Percentiles rank a stretch among this genome's conserved stretches.
Conservation (phyloP, 1,140 invertebrate genomes). For the Drosophila cardini region DNA sequence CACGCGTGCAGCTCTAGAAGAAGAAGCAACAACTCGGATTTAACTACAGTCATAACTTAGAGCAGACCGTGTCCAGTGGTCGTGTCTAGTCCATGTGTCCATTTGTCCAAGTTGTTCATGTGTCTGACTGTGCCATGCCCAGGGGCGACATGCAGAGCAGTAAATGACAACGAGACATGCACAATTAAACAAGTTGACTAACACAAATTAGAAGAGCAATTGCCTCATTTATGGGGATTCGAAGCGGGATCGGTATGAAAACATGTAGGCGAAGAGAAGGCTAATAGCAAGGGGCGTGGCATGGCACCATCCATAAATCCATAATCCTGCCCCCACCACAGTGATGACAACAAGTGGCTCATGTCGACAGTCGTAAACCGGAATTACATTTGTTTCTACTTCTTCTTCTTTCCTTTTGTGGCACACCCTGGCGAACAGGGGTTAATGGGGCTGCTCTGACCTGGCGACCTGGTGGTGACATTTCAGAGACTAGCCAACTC, state of each 20-base stretch:
- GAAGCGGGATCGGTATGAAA: no score
- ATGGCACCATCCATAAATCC: constrained; percentile 15
- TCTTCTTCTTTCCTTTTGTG: constrained; percentile 1
- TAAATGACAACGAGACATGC: constrained; percentile 75
- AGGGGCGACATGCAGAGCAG: constrained; percentile 32
- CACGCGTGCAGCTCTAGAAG: not conserved
- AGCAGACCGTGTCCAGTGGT: constrained; percentile 6
- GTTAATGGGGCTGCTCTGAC: not conserved
- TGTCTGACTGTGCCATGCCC: constrained; percentile 31
- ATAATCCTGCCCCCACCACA: constrained; percentile 10
- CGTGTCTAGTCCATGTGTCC: constrained; percentile 39
- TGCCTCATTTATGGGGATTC: constrained; percentile 11
- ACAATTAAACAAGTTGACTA: constrained; percentile 75
- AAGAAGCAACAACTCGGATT: constrained; percentile 9
- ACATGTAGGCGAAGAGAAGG: not conserved
- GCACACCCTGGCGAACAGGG: constrained; percentile 31
- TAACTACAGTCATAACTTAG: constrained; percentile 27
- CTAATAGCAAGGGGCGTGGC: constrained; percentile 24
- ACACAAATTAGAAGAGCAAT: constrained; percentile 54
- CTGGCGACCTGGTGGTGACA: constrained; percentile 48
- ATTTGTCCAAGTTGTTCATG: constrained; percentile 51
- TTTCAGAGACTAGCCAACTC: constrained; percentile 56
- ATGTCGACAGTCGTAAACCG: constrained; percentile 66
- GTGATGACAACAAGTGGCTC: constrained; percentile 66
- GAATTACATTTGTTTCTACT: constrained; percentile 42